phyloP scores from a whole-genome alignment of 2,797 vertebrate genomes.

The Natrix natrix region DNA sequence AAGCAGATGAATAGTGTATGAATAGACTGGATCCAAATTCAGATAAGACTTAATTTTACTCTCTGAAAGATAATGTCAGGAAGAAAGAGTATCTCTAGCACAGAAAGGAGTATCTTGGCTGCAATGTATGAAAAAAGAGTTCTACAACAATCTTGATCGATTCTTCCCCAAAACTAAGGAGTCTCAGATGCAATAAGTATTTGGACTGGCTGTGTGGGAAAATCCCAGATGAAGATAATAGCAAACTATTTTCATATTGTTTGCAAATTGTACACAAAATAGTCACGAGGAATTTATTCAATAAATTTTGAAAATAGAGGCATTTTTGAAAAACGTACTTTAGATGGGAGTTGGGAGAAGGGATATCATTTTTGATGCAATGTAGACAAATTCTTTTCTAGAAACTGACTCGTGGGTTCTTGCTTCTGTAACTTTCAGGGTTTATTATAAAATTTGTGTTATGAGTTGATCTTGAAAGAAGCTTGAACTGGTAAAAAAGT shows the following conservation, averaged over 20 bases:
- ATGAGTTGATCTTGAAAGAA: background rate
- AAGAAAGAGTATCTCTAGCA: background rate
- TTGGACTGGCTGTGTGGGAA: background rate
- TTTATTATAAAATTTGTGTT: background rate
- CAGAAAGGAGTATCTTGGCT: background rate
- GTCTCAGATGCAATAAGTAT: background rate
- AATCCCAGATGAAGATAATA: background rate
- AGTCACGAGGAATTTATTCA: background rate
- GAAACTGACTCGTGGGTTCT: background rate
- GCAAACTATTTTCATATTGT: background rate
- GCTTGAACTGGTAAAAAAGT: background rate
- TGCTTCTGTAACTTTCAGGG: background rate
- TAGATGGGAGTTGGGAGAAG: background rate
- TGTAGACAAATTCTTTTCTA: background rate
- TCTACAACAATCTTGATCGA: background rate
- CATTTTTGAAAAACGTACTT: background rate
- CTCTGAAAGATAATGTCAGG: background rate
- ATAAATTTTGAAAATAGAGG: background rate
- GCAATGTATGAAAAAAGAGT: background rate
- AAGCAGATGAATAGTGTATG: background rate
- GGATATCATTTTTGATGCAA: background rate
- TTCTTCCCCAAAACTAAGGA: background rate
- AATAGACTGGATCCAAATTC: background rate
- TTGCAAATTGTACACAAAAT: background rate
- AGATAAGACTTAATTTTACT: background rate